Conservation (phyloP, 2,113 vertebrate species). For the Vulpes ferrilata region DNA sequence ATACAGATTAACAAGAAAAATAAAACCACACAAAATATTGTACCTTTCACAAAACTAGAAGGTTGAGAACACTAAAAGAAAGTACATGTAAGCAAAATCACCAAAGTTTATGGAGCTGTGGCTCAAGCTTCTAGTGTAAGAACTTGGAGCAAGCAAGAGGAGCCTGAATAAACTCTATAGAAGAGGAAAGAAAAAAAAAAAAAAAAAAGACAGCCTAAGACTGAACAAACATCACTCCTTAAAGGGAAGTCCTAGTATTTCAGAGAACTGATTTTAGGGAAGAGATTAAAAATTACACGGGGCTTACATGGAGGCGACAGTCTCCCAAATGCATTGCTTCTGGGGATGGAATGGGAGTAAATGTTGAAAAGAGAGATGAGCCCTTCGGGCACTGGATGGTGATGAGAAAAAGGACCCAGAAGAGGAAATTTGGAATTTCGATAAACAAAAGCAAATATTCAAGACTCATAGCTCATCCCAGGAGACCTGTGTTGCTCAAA, state of each 20-base stretch:
- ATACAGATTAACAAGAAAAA: neutral
- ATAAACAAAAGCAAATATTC: neutral
- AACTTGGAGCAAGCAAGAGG: neutral
- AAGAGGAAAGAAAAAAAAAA: neutral
- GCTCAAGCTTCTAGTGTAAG: neutral
- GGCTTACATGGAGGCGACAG: neutral
- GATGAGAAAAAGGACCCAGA: neutral
- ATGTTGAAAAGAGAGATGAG: neutral
- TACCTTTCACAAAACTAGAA: neutral
- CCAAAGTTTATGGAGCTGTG: neutral
- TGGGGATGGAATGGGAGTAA: neutral
- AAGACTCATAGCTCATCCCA: neutral
- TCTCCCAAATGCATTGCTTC: neutral
- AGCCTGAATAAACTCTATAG: neutral
- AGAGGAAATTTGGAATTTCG: neutral
- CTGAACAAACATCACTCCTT: neutral
- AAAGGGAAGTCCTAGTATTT: neutral
- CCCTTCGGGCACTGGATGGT: neutral
- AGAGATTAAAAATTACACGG: neutral
- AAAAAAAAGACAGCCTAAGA: neutral
- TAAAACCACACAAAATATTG: neutral
- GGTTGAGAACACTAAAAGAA: neutral
- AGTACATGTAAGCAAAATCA: neutral
- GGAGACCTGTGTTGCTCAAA: neutral
- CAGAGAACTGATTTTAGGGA: neutral